phyloP scores from a whole-genome alignment of 2,113 vertebrate genomes.

The Montifringilla adamsi region DNA sequence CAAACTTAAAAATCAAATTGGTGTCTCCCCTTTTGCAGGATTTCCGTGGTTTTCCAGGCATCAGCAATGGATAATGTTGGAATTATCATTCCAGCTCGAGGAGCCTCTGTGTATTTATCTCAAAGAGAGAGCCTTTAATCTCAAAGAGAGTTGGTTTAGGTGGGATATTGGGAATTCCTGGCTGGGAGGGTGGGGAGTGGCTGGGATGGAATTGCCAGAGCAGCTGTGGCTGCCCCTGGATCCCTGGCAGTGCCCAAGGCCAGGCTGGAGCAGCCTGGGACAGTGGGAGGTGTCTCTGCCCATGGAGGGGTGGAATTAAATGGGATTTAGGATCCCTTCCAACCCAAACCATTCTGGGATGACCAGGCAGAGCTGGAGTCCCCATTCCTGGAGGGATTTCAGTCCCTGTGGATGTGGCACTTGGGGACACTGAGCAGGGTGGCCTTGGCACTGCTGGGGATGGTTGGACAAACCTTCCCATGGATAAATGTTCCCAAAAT shows the following conservation, averaged over 20 bases:
- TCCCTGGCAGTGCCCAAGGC: neutral
- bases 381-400: neutral
- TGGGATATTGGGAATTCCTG: neutral
- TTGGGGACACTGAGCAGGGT: neutral
- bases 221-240: neutral
- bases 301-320: rapidly evolving
- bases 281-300: neutral
- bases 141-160: neutral
- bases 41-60: neutral
- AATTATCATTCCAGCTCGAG: constrained; percentile 11
- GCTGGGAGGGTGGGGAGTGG: neutral
- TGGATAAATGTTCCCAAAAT: neutral
- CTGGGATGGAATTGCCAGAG: neutral
- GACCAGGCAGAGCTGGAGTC: neutral
- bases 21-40: neutral
- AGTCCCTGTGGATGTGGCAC: neutral
- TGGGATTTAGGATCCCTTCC: neutral
- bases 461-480: neutral
- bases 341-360: neutral
- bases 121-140: neutral
- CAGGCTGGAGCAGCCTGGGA: neutral
- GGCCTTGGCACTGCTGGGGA: neutral
- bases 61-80: neutral
- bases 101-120: neutral
- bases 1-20: constrained; percentile 60